These are phyloP conservation scores for Lissonota sp. DNA, from an alignment of 2,888 invertebrate genomes.

Conservation along the genomic window DNA sequence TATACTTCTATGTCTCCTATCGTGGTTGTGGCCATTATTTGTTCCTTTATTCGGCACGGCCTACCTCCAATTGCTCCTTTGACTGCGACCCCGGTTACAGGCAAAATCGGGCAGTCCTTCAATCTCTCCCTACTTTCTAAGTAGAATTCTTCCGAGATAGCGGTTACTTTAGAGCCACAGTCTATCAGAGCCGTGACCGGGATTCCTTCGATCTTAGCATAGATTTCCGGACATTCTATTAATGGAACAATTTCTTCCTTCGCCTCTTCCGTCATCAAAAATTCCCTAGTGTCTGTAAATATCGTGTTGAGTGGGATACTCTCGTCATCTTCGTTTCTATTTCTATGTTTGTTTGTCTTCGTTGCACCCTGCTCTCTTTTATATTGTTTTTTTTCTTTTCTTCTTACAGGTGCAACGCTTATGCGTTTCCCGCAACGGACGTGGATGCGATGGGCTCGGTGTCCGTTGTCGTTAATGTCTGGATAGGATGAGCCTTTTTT, in stretches of 20 bases:
- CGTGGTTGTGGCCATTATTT: constrained; percentile 1
- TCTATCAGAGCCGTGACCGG: not conserved
- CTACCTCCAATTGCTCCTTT: not conserved
- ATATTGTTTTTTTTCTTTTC: too few species aligned
- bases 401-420: too few species aligned
- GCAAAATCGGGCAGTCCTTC: not conserved
- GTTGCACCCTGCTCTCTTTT: too few species aligned
- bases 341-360: too few species aligned
- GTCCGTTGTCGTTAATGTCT: too few species aligned
- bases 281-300: not conserved
- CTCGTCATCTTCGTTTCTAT: too few species aligned
- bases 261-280: not conserved
- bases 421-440: not conserved
- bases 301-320: not conserved
- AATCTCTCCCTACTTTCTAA: not conserved
- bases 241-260: not conserved
- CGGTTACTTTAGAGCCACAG: not conserved
- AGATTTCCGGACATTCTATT: constrained; percentile 3
- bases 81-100: not conserved
- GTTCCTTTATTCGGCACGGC: not conserved
- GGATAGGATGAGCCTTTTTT: too few species aligned
- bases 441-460: not conserved
- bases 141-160: constrained; percentile 3
- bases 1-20: not conserved
- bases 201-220: not conserved